Evolutionary conservation across 1,140 invertebrate species (phyloP).

Genomic region (Yoshiicerus persimilis): DNA sequence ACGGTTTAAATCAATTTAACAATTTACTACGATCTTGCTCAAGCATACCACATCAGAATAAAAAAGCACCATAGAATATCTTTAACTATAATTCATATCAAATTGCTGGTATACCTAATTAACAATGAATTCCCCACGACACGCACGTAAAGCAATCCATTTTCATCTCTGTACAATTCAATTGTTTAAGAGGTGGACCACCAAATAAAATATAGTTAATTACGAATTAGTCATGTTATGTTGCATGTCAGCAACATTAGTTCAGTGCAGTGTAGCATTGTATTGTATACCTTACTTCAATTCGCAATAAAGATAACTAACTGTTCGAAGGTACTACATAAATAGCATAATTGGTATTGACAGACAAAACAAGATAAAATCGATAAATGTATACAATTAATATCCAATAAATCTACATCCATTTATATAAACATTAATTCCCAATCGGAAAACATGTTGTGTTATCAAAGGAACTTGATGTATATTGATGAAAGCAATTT

Average conservation of each 20-base stretch:
- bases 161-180: neutral
- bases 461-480: neutral
- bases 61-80: neutral
- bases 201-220: neutral
- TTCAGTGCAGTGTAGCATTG: neutral
- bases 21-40: neutral
- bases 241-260: neutral
- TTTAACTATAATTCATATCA: neutral
- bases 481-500: neutral
- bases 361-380: neutral
- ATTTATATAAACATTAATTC: neutral
- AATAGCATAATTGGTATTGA: neutral
- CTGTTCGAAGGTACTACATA: neutral
- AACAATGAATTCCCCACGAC: neutral
- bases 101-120: neutral
- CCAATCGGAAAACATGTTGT: neutral
- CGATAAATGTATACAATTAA: neutral
- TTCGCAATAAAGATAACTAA: neutral
- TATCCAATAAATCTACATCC: neutral
- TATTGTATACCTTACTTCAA: no score
- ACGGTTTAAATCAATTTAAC: neutral
- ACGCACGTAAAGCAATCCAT: neutral
- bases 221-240: neutral
- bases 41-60: neutral
- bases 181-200: neutral